phyloP scores from a whole-genome alignment of 2,113 vertebrate genomes.

The Tamias sibiricus region DNA sequence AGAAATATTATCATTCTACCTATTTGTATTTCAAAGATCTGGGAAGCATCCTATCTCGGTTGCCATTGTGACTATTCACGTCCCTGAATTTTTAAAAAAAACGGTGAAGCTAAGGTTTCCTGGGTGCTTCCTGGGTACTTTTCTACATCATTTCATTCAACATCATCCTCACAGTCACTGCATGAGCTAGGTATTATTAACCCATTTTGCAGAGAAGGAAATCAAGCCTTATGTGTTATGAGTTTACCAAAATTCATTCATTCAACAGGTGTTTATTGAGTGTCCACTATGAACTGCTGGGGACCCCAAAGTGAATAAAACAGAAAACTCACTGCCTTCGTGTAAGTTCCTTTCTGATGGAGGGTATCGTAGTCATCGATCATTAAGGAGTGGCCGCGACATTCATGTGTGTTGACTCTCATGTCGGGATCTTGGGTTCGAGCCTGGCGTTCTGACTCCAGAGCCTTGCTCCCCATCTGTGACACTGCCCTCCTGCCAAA shows the following conservation, averaged over 20 bases:
- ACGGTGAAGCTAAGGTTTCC: not conserved
- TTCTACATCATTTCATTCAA: not conserved
- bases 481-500: not conserved
- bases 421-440: not conserved
- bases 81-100: constrained; percentile 43
- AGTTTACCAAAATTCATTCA: not conserved
- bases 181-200: not conserved
- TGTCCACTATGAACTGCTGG: not conserved
- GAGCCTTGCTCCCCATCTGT: not conserved
- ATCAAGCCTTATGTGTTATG: not conserved
- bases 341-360: not conserved
- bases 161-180: not conserved
- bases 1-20: constrained; percentile 54
- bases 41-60: not conserved
- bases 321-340: not conserved
- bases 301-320: not conserved
- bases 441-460: not conserved
- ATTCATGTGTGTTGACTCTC: not conserved
- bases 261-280: not conserved
- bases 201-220: constrained; percentile 27
- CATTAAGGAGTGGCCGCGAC: not conserved
- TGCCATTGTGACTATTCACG: not conserved
- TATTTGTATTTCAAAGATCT: constrained; percentile 31
- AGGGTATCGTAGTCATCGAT: not conserved
- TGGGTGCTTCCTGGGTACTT: not conserved